A percentile compares a stretch with the other conserved stretches of the same genome.
phyloP scores from a whole-genome alignment of 2,113 vertebrate species.

The Pyxicephalus adspersus region DNA sequence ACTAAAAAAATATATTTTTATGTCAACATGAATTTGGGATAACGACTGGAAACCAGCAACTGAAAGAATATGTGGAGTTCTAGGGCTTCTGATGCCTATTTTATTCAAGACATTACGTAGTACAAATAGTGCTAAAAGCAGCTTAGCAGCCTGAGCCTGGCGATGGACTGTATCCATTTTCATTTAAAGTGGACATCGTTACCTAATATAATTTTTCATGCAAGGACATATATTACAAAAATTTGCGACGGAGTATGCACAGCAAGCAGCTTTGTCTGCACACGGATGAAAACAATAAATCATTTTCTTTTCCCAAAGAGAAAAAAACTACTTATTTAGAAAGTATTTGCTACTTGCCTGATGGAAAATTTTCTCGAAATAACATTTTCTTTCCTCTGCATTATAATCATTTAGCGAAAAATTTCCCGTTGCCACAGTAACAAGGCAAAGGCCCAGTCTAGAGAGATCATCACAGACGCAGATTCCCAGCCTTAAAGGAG shows the following conservation, averaged over 20 bases:
- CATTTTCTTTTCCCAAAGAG: constrained; percentile 17
- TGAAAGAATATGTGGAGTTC: neutral
- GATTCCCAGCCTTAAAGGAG: constrained; percentile 50
- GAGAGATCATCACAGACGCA: constrained; percentile 45
- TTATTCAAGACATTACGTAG: neutral
- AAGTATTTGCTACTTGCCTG: constrained; percentile 45
- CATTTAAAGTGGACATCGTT: neutral
- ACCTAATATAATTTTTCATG: neutral
- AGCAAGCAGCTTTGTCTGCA: constrained; percentile 27
- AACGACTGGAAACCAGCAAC: neutral
- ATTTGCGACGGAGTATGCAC: neutral
- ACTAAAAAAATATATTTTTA: no score
- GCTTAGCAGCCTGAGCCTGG: neutral
- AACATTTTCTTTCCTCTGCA: constrained; percentile 42
- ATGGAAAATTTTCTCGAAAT: constrained; percentile 49
- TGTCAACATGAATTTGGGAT: no score
- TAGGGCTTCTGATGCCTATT: neutral
- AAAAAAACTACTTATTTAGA: constrained; percentile 19
- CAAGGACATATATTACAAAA: constrained; percentile 6
- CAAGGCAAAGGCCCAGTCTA: constrained; percentile 49
- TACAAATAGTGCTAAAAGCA: constrained; percentile 1
- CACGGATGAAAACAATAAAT: constrained; percentile 46
- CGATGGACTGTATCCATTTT: neutral
- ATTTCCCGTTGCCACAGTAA: constrained; percentile 52
- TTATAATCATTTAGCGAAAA: constrained; percentile 55